Evolutionary conservation across 2,888 invertebrate genomes (phyloP), one percentile per base, ranked within the genome.

Genomic region (Scaptomyza cyrtandrae): DNA sequence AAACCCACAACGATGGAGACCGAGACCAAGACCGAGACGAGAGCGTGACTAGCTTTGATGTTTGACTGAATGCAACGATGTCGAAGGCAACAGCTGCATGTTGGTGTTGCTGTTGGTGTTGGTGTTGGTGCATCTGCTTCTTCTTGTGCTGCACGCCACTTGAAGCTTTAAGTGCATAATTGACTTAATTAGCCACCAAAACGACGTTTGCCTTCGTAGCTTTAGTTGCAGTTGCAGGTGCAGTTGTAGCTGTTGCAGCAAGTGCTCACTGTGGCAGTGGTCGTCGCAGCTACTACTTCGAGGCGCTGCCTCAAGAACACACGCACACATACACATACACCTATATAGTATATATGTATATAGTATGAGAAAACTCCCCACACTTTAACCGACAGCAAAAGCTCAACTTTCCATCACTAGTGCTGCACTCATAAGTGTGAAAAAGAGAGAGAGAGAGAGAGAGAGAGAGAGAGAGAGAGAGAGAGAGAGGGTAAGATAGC

Each of bases 181-280:
- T 83, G 83, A 86, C 86, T 83, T 83, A 83, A 83, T 83, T 83
- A 83, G 83, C 83, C 79, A 79, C 86, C 82, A 79, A 84, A 86
- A 84, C 85, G 85, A 71, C 78, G 70, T 84, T 86, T 67, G 80
- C 60, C 62, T 63, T 45, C 37, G 50, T 49, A 46, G 52, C 55
- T 43, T 48, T 54, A 33, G 66, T 50, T 64, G 46, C 43, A 37
- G 37, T 37, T 37, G 46, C n/a, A 33, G 33, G 3, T 54, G 45
- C 16, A 33, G 31, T 43, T 43, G 43, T 19, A 29, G 48, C 39
- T 37, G 59, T 37, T 62, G 62, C 61, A 37, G 63, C 61, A 58
- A 50, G 33, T 50, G 71, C 58, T 64, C 65, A 55, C 58, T 59
- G 58, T 63, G 41, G 16, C 29, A 43, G 19, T 53, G 61, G 56